A percentile compares a stretch with the other conserved stretches of the same genome.
Conservation (phyloP, 2,797 vertebrate genomes). For the Petrocephalus sullivani region DNA sequence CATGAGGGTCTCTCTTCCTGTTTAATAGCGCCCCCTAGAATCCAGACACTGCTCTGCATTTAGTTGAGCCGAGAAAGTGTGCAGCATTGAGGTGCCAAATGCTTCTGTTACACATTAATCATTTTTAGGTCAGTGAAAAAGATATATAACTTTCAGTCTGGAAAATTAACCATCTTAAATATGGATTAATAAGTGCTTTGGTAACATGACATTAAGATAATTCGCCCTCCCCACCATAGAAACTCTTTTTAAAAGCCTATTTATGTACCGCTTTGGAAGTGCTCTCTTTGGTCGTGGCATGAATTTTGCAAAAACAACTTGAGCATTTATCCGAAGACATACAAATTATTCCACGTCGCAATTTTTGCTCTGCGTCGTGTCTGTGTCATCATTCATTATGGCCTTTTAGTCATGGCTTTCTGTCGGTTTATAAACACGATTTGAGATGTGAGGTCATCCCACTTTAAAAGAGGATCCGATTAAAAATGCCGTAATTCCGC, state of each 20-base stretch:
- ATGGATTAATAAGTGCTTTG: constrained; percentile 7
- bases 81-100: not conserved
- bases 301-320: not conserved
- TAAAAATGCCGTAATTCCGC: not conserved
- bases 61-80: not conserved
- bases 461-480: not conserved
- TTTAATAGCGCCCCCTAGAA: constrained; percentile 72
- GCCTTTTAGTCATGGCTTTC: not conserved
- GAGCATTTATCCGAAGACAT: not conserved
- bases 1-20: constrained; percentile 43
- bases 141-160: not conserved
- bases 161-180: not conserved
- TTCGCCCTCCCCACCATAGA: not conserved
- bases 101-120: not conserved
- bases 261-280: not conserved
- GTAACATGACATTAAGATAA: not conserved
- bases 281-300: not conserved
- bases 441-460: not conserved
- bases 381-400: not conserved
- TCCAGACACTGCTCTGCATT: constrained; percentile 41
- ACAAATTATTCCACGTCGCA: not conserved
- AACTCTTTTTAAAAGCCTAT: not conserved
- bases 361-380: not conserved
- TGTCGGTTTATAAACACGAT: not conserved
- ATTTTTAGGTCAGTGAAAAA: not conserved